These are phyloP conservation scores for Pithys albifrons DNA, from an alignment of 2,113 vertebrate species.

Conservation along the genomic window DNA sequence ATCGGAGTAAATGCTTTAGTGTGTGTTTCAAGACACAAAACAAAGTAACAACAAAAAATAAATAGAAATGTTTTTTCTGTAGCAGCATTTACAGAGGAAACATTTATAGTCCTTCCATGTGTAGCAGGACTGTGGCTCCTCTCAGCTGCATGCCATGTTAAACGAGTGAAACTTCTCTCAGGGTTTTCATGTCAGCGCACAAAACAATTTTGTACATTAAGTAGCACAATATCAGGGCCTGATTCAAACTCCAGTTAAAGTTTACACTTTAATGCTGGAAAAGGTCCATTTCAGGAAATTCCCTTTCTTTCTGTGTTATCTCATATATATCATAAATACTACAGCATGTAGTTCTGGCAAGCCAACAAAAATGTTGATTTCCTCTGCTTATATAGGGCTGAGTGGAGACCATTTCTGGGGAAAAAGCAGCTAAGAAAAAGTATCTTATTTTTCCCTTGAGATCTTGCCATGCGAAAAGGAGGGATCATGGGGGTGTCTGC, in stretches of 20 bases:
- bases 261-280: neutral
- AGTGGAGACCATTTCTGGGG: neutral
- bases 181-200: neutral
- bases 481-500: fast-evolving
- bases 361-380: neutral
- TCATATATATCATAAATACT: neutral
- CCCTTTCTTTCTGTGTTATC: neutral
- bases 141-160: too few relatives aligned
- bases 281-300: neutral
- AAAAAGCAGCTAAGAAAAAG: neutral
- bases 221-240: neutral
- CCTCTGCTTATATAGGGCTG: neutral
- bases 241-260: neutral
- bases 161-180: neutral
- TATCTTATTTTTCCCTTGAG: neutral
- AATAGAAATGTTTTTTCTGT: neutral
- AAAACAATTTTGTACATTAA: neutral
- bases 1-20: neutral
- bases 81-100: neutral
- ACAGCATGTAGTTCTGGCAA: neutral
- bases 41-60: neutral
- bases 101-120: neutral
- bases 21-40: neutral
- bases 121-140: neutral
- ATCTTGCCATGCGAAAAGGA: neutral